Conservation (phyloP, 2,888 invertebrate species). For the Arge pagana region DNA sequence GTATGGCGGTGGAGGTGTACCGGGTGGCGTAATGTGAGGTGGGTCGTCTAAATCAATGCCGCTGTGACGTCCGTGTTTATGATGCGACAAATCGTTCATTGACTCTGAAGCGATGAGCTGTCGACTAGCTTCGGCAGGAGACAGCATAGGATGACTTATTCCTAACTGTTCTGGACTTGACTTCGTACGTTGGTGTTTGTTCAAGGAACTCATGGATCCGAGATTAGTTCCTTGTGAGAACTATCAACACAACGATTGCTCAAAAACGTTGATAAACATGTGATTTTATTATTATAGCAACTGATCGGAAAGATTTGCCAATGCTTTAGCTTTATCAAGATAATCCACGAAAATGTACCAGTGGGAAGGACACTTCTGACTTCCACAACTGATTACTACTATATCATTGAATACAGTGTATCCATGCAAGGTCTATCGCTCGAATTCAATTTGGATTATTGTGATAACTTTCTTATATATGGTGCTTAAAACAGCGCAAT, state of each 20-base stretch:
- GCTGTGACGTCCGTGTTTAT: constrained; percentile 40
- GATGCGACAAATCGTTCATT: constrained; percentile 63
- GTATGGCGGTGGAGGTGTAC: constrained; percentile 90
- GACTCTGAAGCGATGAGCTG: constrained; percentile 66
- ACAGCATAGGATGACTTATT: constrained; percentile 46
- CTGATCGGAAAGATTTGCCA: no score
- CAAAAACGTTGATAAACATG: no score
- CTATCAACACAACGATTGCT: constrained; percentile 32
- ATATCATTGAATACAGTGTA: no score
- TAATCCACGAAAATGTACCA: no score
- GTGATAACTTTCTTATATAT: no score
- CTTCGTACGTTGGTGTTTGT: constrained; percentile 68
- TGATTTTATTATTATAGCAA: no score
- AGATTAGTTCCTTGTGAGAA: constrained; percentile 52
- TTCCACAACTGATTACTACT: no score
- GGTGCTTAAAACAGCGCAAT: no score
- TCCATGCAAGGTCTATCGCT: no score
- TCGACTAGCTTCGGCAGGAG: constrained; percentile 57
- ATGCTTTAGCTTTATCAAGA: no score
- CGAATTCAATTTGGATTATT: no score
- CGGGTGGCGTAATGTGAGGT: constrained; percentile 68
- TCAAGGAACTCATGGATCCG: constrained; percentile 44
- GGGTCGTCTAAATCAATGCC: constrained; percentile 57
- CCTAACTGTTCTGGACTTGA: constrained; percentile 67
- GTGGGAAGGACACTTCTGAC: no score